Evolutionary conservation across 2,113 vertebrate genomes (phyloP).

Genomic region (Saccopteryx bilineata): DNA sequence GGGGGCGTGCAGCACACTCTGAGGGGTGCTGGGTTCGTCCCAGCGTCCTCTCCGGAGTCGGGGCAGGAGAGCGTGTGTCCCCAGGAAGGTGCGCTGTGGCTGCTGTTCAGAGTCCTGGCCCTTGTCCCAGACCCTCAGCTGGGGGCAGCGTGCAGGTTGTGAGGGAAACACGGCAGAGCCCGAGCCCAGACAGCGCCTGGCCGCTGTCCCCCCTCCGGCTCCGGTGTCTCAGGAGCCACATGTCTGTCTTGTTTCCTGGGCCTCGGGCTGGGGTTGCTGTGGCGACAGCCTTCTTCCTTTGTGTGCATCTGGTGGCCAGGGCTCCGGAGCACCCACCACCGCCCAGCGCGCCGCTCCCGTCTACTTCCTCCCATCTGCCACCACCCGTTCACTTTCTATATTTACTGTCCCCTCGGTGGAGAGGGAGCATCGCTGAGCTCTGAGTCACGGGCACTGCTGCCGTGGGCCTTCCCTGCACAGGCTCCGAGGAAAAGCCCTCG

Average conservation of each 20-base stretch:
- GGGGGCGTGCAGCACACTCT: not conserved
- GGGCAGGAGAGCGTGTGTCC: not conserved
- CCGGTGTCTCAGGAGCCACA: not conserved
- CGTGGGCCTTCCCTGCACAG: not conserved
- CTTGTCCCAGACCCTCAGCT: accelerated
- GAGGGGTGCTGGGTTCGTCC: not conserved
- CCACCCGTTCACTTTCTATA: not conserved
- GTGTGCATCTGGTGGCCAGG: not conserved
- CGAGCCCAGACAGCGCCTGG: too few relatives aligned
- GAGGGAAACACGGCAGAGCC: accelerated
- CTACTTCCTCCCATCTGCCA: not conserved
- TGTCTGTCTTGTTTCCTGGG: not conserved
- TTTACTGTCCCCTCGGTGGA: not conserved
- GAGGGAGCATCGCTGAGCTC: not conserved
- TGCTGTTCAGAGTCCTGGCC: not conserved
- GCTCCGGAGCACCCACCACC: not conserved
- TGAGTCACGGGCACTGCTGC: not conserved
- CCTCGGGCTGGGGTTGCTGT: not conserved
- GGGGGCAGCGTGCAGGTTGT: not conserved
- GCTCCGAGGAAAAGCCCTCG: not conserved
- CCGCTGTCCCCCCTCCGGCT: not conserved
- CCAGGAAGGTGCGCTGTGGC: too few relatives aligned
- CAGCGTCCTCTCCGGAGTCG: not conserved
- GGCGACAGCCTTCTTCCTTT: not conserved
- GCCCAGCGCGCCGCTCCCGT: not conserved